These are phyloP conservation scores for Cataglyphis albicans DNA, from an alignment of 2,888 invertebrate genomes.

Conservation along the genomic window DNA sequence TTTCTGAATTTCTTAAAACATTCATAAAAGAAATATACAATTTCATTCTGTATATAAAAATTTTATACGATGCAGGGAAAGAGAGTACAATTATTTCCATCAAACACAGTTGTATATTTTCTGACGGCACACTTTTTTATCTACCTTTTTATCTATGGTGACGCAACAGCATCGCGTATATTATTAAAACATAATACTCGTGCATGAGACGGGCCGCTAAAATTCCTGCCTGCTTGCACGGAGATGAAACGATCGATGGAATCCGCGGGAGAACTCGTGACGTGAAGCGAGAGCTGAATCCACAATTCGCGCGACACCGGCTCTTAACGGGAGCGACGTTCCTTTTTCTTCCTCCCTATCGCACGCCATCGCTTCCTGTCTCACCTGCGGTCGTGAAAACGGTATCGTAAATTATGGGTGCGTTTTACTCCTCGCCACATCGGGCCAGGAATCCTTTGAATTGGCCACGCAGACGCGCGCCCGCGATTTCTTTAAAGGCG, in stretches of 20 bases:
- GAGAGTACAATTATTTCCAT: not conserved
- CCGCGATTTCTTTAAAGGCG: slow-evolving; percentile 56
- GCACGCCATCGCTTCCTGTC: slow-evolving; percentile 35
- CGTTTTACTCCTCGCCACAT: slow-evolving; percentile 57
- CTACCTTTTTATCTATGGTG: not conserved
- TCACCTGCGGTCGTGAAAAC: slow-evolving; percentile 52
- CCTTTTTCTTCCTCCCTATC: slow-evolving; percentile 19
- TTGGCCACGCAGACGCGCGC: slow-evolving; percentile 51
- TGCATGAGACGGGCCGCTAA: slow-evolving; percentile 32
- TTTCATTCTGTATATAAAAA: not conserved
- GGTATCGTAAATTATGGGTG: slow-evolving; percentile 65
- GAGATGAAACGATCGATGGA: slow-evolving; percentile 53
- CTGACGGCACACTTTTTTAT: not conserved
- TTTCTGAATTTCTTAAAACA: not conserved
- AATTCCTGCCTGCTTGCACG: slow-evolving; percentile 43
- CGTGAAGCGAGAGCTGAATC: slow-evolving; percentile 44
- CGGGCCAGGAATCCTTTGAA: slow-evolving; percentile 57
- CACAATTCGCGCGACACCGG: slow-evolving; percentile 51
- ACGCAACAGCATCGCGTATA: slow-evolving; percentile 43
- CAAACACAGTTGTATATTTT: slow-evolving; percentile 6
- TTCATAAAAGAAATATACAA: not conserved
- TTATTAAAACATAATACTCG: slow-evolving; percentile 43
- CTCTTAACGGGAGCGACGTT: slow-evolving; percentile 39
- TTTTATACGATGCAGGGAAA: not conserved
- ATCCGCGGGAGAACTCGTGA: slow-evolving; percentile 45